These are phyloP conservation scores for Ophion slaviceki DNA, from an alignment of 2,888 invertebrate species.

Conservation along the genomic window DNA sequence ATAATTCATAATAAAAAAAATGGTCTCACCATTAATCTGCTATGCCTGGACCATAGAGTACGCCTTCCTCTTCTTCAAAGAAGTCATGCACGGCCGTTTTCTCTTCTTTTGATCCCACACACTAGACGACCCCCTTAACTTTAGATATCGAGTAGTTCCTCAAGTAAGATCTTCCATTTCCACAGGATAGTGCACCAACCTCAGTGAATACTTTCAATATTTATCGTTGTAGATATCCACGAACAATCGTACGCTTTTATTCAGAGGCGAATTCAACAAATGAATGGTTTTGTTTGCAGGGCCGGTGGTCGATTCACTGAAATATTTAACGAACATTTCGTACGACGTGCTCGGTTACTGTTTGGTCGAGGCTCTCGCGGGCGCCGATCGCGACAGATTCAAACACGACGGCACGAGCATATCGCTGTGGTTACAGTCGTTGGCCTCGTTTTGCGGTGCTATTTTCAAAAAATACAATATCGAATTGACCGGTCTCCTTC, in stretches of 20 bases:
- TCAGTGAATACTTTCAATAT: too few relatives aligned
- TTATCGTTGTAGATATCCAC: background rate
- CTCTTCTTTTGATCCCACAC: too few relatives aligned
- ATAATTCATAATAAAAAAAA: too few relatives aligned
- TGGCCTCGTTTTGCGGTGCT: constrained; percentile 97
- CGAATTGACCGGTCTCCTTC: constrained; percentile 96
- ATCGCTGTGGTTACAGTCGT: constrained; percentile 96
- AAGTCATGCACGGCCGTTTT: too few relatives aligned
- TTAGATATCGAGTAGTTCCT: too few relatives aligned
- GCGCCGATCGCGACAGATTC: constrained; percentile 90
- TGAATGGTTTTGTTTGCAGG: constrained; percentile 69
- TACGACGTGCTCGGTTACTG: constrained; percentile 98
- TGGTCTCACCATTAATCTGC: too few relatives aligned
- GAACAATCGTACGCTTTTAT: background rate
- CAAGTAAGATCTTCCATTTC: too few relatives aligned
- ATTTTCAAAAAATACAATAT: constrained; percentile 99
- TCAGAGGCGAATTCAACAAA: background rate
- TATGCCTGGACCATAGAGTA: too few relatives aligned
- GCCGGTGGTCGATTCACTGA: constrained; percentile 98
- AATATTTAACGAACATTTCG: constrained; percentile 96
- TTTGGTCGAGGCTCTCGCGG: constrained; percentile 95
- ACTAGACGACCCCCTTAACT: too few relatives aligned
- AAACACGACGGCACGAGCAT: constrained; percentile 96
- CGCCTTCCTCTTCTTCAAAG: too few relatives aligned
- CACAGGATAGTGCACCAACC: too few relatives aligned